Conservation (phyloP, 2,888 invertebrate species). For the Ennomos erosarius region DNA sequence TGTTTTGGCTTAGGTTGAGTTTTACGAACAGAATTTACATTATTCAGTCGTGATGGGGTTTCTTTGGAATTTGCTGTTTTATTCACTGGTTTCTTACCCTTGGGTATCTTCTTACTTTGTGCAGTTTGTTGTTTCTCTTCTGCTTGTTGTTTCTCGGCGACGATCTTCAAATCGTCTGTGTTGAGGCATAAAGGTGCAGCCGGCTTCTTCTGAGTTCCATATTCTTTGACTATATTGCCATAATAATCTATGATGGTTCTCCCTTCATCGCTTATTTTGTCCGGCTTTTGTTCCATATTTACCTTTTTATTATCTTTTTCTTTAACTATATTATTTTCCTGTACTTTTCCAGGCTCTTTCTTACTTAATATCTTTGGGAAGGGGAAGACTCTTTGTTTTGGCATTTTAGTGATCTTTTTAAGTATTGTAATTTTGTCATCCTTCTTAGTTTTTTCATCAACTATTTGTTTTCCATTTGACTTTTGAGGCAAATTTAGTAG, state of each 20-base stretch:
- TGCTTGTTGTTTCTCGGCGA: slow-evolving; percentile 80
- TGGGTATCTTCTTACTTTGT: slow-evolving; percentile 49
- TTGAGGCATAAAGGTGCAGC: slow-evolving; percentile 85
- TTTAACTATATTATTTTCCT: slow-evolving; percentile 40
- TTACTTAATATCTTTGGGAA: slow-evolving; percentile 71
- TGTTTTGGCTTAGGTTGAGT: slow-evolving; percentile 39
- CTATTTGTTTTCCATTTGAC: slow-evolving; percentile 49
- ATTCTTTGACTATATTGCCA: slow-evolving; percentile 91
- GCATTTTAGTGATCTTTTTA: slow-evolving; percentile 76
- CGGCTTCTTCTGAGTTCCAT: slow-evolving; percentile 82
- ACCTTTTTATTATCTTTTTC: slow-evolving; percentile 46
- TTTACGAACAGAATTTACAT: slow-evolving; percentile 48
- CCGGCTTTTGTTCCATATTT: slow-evolving; percentile 55
- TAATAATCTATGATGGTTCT: slow-evolving; percentile 92
- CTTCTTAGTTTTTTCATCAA: slow-evolving; percentile 58
- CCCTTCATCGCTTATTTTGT: slow-evolving; percentile 86
- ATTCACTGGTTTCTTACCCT: slow-evolving; percentile 51
- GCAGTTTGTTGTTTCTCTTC: slow-evolving; percentile 53
- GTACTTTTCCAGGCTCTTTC: slow-evolving; percentile 63
- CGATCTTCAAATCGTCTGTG: slow-evolving; percentile 86
- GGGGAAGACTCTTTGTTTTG: slow-evolving; percentile 66
- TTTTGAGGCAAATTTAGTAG: slow-evolving; percentile 41
- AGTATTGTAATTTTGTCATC: slow-evolving; percentile 71
- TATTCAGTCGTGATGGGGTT: slow-evolving; percentile 45
- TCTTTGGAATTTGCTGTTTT: slow-evolving; percentile 50